Conservation (phyloP, 1,140 invertebrate species). For the Gerris buenoi region DNA sequence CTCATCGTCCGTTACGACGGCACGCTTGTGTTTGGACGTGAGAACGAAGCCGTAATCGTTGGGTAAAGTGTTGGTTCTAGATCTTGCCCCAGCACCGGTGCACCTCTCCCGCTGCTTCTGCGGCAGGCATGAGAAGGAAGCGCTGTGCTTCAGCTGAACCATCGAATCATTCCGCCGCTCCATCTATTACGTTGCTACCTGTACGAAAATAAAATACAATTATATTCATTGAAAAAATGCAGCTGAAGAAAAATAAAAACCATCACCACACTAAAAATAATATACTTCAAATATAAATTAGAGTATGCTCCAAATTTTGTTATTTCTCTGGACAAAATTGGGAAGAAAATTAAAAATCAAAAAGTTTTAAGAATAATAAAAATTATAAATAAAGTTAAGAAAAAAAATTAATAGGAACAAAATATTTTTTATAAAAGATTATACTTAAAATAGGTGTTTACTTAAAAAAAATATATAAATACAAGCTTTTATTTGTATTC, state of each 20-base stretch:
- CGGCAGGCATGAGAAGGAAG: constrained; percentile 4
- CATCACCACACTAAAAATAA: no score
- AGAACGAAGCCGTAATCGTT: not conserved
- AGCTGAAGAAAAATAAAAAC: not conserved
- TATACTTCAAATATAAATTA: no score
- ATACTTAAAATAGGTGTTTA: no score
- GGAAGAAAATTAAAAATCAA: no score
- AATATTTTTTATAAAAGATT: no score
- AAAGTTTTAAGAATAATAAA: no score
- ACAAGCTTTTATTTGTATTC: no score
- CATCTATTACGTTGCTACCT: not conserved
- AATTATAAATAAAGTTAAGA: no score
- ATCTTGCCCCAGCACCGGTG: not conserved
- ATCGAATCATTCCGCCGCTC: not conserved
- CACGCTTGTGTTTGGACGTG: not conserved
- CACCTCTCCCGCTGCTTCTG: not conserved
- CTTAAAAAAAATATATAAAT: no score
- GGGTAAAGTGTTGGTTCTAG: not conserved
- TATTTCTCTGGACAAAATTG: no score
- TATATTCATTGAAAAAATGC: constrained; percentile 7
- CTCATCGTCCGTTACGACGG: not conserved
- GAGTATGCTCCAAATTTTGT: no score
- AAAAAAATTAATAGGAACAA: no score
- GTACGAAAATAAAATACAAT: not conserved
- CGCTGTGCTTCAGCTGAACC: constrained; percentile 3